phyloP scores from a whole-genome alignment of 37 sponge, comb jelly and placozoan species.

The Aphrocallistes beatrix region DNA sequence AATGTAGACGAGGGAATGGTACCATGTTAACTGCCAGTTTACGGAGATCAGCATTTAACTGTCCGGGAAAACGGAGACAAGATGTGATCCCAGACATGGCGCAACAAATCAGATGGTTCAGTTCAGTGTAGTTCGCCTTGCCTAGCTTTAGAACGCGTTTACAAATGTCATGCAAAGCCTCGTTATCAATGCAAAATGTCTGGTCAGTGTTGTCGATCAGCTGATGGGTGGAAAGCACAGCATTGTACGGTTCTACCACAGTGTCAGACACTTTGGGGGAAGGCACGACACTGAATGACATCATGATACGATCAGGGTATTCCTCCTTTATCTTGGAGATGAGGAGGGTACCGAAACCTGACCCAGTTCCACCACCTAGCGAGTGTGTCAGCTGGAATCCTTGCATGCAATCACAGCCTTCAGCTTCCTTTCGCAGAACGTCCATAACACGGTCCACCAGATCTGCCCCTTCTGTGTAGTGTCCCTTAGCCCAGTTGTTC shows the following conservation, averaged over 20 bases:
- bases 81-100: conserved; percentile 95
- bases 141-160: conserved; percentile 96
- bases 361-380: conserved; percentile 92
- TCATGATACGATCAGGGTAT: conserved; percentile 95
- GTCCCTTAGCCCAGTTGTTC: conserved; percentile 99
- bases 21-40: conserved; percentile 97
- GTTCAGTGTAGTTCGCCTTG: conserved; percentile 96
- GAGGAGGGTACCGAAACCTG: conserved; percentile 97
- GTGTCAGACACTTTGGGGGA: conserved; percentile 95
- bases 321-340: conserved; percentile 99
- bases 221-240: conserved; percentile 93
- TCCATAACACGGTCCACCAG: conserved; percentile 95
- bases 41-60: conserved; percentile 95
- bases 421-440: conserved; percentile 96
- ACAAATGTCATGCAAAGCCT: conserved; percentile 98
- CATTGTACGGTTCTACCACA: conserved; percentile 63
- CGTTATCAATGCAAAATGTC: conserved; percentile 97
- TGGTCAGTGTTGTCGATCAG: conserved; percentile 99
- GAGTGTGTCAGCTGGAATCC: conserved; percentile 99
- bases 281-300: conserved; percentile 91
- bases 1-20: conserved; percentile 99
- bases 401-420: conserved; percentile 98
- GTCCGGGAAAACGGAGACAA: conserved; percentile 90
- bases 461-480: conserved; percentile 80
- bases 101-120: conserved; percentile 93